Percentiles rank a stretch among this genome's conserved stretches.
Conservation (phyloP, 2,113 vertebrate genomes). For the Nerophis lumbriciformis region DNA sequence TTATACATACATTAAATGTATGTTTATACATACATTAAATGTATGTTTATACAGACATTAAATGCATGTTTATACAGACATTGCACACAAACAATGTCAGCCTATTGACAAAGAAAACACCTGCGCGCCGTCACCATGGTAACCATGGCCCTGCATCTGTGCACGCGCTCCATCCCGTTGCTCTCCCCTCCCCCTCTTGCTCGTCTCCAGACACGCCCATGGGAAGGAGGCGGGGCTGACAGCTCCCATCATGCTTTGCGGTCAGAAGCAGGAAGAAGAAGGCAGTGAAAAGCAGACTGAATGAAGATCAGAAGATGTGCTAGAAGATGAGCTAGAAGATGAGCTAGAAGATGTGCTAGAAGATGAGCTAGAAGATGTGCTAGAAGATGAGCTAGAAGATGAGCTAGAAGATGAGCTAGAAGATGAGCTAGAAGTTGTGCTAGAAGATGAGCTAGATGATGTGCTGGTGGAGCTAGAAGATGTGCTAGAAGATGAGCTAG, state of each 20-base stretch:
- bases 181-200: conserved; percentile 13
- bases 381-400: conserved; percentile 19
- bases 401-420: conserved; percentile 18
- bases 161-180: conserved; percentile 8
- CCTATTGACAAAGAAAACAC: background rate
- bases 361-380: conserved; percentile 19
- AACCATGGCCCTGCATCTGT: conserved; percentile 18
- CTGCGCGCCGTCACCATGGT: conserved; percentile 33
- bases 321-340: conserved; percentile 1
- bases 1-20: no score
- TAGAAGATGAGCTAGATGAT: conserved; percentile 19
- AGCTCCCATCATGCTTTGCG: conserved; percentile 64
- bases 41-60: no score
- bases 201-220: conserved; percentile 6
- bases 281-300: conserved; percentile 14
- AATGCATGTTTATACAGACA: no score
- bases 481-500: conserved; percentile 9
- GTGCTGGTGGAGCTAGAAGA: conserved; percentile 21
- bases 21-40: no score
- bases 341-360: conserved; percentile 8
- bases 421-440: no score
- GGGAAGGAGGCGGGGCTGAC: background rate
- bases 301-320: conserved; percentile 19
- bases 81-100: no score
- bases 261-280: conserved; percentile 52